Base-by-base conservation (phyloP, 2,888 invertebrate species). In the Leptopilina syphax region DNA sequence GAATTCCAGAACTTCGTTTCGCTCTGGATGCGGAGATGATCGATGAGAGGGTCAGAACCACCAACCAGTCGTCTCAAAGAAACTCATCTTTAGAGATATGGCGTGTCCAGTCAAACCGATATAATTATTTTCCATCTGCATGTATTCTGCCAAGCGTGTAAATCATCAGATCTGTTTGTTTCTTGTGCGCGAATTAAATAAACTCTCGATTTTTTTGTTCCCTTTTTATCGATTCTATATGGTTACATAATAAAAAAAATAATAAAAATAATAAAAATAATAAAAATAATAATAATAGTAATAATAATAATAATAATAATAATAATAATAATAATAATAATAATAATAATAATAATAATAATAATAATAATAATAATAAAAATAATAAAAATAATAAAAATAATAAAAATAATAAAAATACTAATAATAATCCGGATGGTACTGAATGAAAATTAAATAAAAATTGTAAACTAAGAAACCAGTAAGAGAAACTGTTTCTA, bases 1-100 rank as follows among this genome's bases (percentile, higher is more conserved):
- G 86, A 88, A 88, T 87, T 89, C 87, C 84, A 87, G 87, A 88
- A 86, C 87, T 88, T 87, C 89, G 87, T 84, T 86, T 84, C 83
- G 84, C 84, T 84, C 88, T 84, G 86, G 83, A 83, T 85, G 83
- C 7, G 44, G 86, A 87, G 88, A 91, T 92, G 92, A 92, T 92
- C 91, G 92, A 92, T 92, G 92, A 90, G 90, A 87, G 86, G 89
- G 87, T 88, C 90, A 89, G 90, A 87, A 89, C 88, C 85, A 86
- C 86, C 87, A 87, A 86, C 86, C 87, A 87, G 84, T 86, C 88
- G 86, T 88, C 85, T 84, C 86, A 82, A 83, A 84, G 86, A 87
- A 44, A 86, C 87, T 89, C 87, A 85, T 88, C 88, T 85, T 87
- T 63, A 87, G 85, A 86, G 87, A 86, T 82, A 81, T 80, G 82